Conservation (phyloP, 2,888 invertebrate species). For the Camponotus fellah region DNA sequence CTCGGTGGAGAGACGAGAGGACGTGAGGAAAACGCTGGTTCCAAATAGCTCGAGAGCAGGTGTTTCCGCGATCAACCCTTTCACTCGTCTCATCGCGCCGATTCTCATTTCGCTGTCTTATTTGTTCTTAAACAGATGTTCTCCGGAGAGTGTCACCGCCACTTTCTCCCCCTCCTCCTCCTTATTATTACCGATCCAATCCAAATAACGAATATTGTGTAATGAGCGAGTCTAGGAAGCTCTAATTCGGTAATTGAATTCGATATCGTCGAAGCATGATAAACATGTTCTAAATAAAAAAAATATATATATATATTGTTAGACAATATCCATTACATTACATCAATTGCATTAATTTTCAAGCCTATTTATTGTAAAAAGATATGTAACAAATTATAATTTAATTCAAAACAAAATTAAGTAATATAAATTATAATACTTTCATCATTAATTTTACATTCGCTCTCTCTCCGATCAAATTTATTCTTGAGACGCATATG, state of each 20-base stretch:
- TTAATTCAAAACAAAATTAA: slow-evolving; percentile 4
- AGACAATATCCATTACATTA: too few species aligned
- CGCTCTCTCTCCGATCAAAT: background rate
- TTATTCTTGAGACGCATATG: background rate
- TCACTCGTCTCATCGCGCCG: slow-evolving; percentile 23
- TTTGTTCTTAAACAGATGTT: slow-evolving; percentile 41
- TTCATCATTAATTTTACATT: background rate
- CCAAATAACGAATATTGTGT: background rate
- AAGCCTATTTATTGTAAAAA: background rate
- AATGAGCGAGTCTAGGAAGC: background rate
- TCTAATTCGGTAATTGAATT: background rate
- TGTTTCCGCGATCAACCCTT: slow-evolving; percentile 61
- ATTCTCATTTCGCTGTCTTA: slow-evolving; percentile 33
- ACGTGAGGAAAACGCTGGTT: slow-evolving; percentile 52
- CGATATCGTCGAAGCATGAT: background rate
- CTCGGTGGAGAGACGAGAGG: slow-evolving; percentile 68
- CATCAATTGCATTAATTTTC: background rate
- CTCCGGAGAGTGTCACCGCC: background rate
- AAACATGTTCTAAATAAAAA: background rate
- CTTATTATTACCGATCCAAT: slow-evolving; percentile 25
- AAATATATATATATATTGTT: too few species aligned
- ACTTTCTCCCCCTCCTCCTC: background rate
- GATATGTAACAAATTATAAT: background rate
- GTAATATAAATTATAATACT: background rate
- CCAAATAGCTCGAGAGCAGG: slow-evolving; percentile 59